Evolutionary conservation across 1,140 invertebrate species (phyloP), one percentile per base, ranked within the genome.

Genomic region (Penaeus indicus): DNA sequence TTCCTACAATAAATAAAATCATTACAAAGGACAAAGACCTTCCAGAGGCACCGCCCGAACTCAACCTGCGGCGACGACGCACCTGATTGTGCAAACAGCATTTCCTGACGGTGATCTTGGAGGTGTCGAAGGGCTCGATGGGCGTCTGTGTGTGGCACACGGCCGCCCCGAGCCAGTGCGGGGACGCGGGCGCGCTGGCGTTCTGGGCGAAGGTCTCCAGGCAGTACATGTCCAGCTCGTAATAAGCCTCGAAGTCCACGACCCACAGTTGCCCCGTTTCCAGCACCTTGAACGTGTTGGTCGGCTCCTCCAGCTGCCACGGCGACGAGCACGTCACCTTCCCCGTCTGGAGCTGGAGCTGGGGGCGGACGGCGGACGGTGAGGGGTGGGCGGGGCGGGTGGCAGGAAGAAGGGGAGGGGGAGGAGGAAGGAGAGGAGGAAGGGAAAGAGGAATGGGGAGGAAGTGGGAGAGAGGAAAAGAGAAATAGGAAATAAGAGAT

Each of bases 51-150:
- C 25, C 47, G 60, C 75, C 47, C 47, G 60, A 54, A 42, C 60
- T 25, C 27, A 38, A 42, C 18, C 64, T 21, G 8, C 25, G 3
- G 22, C 22, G 18, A 21, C 21, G 21, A 21, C 86, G 27, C 83
- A 90, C 90, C 90, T 88, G 84, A 77, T 90, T 77, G 16, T 85
- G 86, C 84, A 88, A 84, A 79, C 90, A 91, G 63, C 90, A 91
- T 32, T 91, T 91, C 85, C 90, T 91, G 72, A 91, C 82, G 62
- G 90, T 85, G 69, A 91, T 86, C 83, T 91, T 91, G 64, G 83
- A 81, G 42, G 90, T 85, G 27, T 91, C 90, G 61, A 89, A 91
- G 10, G 90, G 84, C 63, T 91, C 88, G 60, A 89, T 85, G 25
- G 85, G 75, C 16, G 86, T 88, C n/a, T 90, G 77, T 11, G 88